Percentiles rank a stretch among this genome's conserved stretches.
Evolutionary conservation across 2,113 vertebrate genomes (phyloP).

Genomic region (Hepsetus odoe): DNA sequence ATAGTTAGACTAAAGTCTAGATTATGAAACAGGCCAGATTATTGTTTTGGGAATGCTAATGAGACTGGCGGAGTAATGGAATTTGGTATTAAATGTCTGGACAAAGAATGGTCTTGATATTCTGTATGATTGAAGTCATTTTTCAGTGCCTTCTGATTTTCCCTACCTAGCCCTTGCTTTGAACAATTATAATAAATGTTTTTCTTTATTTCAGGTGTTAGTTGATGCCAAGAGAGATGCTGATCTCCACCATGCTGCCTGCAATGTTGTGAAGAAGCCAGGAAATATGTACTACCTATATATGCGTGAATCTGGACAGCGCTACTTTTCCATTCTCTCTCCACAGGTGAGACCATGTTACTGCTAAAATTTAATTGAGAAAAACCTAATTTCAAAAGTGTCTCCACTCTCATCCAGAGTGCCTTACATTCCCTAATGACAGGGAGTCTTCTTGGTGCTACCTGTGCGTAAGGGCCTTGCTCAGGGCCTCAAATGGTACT

Average conservation of each 20-base stretch:
- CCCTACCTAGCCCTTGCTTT: background rate
- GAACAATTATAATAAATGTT: background rate
- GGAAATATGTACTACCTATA: constrained; percentile 94
- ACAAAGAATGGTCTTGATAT: too few species aligned
- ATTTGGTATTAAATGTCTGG: too few species aligned
- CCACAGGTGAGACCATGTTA: constrained; percentile 78
- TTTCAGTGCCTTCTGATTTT: background rate
- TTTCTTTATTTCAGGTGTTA: constrained; percentile 77
- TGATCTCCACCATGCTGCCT: constrained; percentile 89
- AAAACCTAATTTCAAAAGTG: background rate
- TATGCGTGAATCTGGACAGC: constrained; percentile 85
- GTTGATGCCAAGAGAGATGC: constrained; percentile 91
- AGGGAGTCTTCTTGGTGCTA: too few species aligned
- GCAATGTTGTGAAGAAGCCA: constrained; percentile 94
- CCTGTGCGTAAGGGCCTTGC: too few species aligned
- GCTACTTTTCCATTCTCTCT: constrained; percentile 95
- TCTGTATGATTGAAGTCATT: too few species aligned
- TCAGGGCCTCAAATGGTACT: too few species aligned
- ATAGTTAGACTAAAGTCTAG: too few species aligned
- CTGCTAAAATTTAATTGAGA: background rate
- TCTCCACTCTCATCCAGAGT: too few species aligned
- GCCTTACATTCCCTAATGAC: too few species aligned
- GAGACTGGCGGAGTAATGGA: too few species aligned
- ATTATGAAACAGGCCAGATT: too few species aligned
- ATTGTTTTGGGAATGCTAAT: too few species aligned